These are phyloP conservation scores for Dicranocentrus wangi DNA, from an alignment of 2,888 invertebrate species.

Conservation along the genomic window DNA sequence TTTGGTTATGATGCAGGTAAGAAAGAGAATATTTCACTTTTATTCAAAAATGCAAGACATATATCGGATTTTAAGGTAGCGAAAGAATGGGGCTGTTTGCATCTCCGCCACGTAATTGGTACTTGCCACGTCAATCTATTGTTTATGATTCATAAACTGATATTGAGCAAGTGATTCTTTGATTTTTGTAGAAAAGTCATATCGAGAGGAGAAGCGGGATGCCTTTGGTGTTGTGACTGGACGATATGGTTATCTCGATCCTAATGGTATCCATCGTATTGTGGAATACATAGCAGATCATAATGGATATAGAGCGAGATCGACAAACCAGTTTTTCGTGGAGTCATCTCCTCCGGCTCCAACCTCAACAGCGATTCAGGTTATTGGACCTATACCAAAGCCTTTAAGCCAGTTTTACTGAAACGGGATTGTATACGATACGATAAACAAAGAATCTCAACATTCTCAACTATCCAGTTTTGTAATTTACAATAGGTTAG, in stretches of 20 bases:
- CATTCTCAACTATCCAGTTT: slow-evolving; percentile 1
- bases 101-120: too few relatives aligned
- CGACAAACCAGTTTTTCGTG: slow-evolving; percentile 56
- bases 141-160: slow-evolving; percentile 36
- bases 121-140: not conserved
- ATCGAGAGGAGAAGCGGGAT: slow-evolving; percentile 82
- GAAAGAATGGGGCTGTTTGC: too few relatives aligned
- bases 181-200: slow-evolving; percentile 78
- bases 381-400: slow-evolving; percentile 67
- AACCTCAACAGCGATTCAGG: slow-evolving; percentile 41
- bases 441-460: too few relatives aligned
- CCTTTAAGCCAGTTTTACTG: slow-evolving; percentile 57
- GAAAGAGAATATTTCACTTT: slow-evolving; percentile 7
- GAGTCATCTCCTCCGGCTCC: slow-evolving; percentile 29
- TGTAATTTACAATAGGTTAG: too few relatives aligned
- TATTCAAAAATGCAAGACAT: too few relatives aligned
- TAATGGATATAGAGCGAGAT: slow-evolving; percentile 80
- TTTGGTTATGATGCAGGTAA: slow-evolving; percentile 67
- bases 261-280: slow-evolving; percentile 79
- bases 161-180: not conserved
- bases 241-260: slow-evolving; percentile 82
- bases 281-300: slow-evolving; percentile 81
- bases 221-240: slow-evolving; percentile 84
- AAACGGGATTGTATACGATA: slow-evolving; percentile 12
- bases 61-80: too few relatives aligned